These are phyloP conservation scores for Buathra laborator DNA, from an alignment of 2,888 invertebrate genomes.

Conservation along the genomic window DNA sequence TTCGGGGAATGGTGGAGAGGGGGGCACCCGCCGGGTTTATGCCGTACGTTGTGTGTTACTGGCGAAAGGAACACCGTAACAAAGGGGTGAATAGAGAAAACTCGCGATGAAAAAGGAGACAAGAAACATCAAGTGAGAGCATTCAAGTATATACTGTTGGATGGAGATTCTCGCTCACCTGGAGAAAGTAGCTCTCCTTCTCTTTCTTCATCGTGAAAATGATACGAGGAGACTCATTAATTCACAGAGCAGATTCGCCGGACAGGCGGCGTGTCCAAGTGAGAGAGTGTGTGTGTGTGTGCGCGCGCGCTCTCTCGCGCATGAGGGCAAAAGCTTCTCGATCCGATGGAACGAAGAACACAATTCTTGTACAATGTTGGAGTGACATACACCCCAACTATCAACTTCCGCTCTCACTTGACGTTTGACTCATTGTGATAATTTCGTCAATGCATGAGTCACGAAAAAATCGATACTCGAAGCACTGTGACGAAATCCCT, in stretches of 20 bases:
- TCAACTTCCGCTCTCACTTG: conserved; percentile 16
- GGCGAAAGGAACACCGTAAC: conserved; percentile 53
- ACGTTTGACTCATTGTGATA: conserved; percentile 31
- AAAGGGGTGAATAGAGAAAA: conserved; percentile 57
- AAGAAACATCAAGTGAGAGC: conserved; percentile 39
- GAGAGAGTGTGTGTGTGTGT: conserved; percentile 3
- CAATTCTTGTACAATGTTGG: background rate
- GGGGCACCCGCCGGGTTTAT: conserved; percentile 11
- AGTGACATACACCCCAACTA: conserved; percentile 1
- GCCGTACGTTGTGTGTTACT: background rate
- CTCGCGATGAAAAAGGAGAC: conserved; percentile 23
- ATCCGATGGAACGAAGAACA: background rate
- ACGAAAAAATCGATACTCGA: background rate
- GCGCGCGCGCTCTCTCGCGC: conserved; percentile 1
- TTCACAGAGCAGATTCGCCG: conserved; percentile 57
- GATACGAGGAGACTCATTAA: conserved; percentile 70
- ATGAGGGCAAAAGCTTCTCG: conserved; percentile 31
- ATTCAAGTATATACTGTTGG: conserved; percentile 30
- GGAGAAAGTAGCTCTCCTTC: conserved; percentile 74
- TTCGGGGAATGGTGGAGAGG: background rate
- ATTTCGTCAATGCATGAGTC: conserved; percentile 2
- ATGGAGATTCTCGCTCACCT: conserved; percentile 60
- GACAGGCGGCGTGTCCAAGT: conserved; percentile 42
- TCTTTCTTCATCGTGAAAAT: conserved; percentile 72
- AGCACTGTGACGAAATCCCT: background rate